Percentiles rank a stretch among this genome's conserved stretches.
Conservation (phyloP, 1,140 invertebrate species). For the Chelonus insularis region DNA sequence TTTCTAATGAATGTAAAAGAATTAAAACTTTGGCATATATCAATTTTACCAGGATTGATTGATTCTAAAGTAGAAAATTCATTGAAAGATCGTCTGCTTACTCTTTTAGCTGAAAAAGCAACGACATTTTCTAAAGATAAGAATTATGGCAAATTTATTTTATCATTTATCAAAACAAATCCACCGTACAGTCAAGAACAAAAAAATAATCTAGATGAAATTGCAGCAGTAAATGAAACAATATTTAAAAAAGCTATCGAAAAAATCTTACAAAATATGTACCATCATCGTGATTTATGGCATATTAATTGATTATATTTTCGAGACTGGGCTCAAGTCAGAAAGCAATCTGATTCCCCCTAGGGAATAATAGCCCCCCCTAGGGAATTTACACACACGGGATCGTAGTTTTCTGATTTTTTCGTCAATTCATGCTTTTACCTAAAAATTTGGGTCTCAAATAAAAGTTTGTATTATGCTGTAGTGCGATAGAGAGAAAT, state of each 20-base stretch:
- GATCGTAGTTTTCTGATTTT: too few relatives aligned
- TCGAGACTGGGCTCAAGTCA: too few relatives aligned
- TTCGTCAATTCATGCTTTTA: too few relatives aligned
- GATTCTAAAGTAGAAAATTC: slow-evolving; percentile 29
- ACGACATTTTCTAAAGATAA: slow-evolving; percentile 38
- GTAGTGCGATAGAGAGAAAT: too few relatives aligned
- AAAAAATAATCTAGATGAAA: slow-evolving; percentile 34
- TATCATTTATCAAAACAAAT: slow-evolving; percentile 40
- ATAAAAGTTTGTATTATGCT: too few relatives aligned
- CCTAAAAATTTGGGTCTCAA: too few relatives aligned
- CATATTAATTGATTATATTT: slow-evolving; percentile 14
- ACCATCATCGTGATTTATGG: slow-evolving; percentile 25
- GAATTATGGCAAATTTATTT: slow-evolving; percentile 39
- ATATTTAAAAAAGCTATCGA: slow-evolving; percentile 40
- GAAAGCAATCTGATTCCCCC: too few relatives aligned
- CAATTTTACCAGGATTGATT: slow-evolving; percentile 35
- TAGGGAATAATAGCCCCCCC: too few relatives aligned
- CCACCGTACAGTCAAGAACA: slow-evolving; percentile 34
- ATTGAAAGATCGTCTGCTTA: slow-evolving; percentile 33
- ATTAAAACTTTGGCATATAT: slow-evolving; percentile 42
- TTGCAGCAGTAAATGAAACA: slow-evolving; percentile 37
- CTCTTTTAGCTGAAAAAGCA: slow-evolving; percentile 35
- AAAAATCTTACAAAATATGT: slow-evolving; percentile 30
- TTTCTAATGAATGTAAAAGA: slow-evolving; percentile 34
- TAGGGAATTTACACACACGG: too few relatives aligned